These are phyloP conservation scores for Trichosurus vulpecula DNA, from an alignment of 2,797 vertebrate genomes.

Conservation along the genomic window DNA sequence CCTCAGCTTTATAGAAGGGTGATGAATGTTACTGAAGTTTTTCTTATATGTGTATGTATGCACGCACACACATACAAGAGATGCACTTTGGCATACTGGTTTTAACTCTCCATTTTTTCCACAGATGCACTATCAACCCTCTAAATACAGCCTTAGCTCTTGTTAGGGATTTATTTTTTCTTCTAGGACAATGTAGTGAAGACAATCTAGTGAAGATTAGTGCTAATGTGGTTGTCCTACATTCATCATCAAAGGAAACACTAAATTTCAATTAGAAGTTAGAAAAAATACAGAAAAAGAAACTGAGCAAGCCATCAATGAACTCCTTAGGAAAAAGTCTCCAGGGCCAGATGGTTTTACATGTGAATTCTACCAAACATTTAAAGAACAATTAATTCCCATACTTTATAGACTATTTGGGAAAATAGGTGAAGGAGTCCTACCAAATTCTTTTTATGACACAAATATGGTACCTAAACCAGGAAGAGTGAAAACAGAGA, in stretches of 20 bases:
- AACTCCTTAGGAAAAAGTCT: no score
- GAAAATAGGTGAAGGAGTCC: no score
- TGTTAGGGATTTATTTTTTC: not conserved
- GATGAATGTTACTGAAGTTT: not conserved
- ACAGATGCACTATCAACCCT: not conserved
- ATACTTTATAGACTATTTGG: no score
- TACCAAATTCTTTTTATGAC: no score
- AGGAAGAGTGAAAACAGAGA: no score
- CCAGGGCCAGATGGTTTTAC: no score
- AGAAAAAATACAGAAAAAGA: no score
- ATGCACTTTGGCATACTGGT: not conserved
- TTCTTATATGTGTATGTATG: not conserved
- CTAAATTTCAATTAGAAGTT: not conserved
- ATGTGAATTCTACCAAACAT: no score
- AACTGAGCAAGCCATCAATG: no score
- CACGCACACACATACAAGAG: not conserved
- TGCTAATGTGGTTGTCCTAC: not conserved
- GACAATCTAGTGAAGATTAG: not conserved
- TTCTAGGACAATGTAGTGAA: not conserved
- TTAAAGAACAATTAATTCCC: no score
- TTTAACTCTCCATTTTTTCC: not conserved
- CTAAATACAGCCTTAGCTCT: not conserved
- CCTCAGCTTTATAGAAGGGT: not conserved
- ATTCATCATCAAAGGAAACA: not conserved
- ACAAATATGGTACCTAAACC: no score